Evolutionary conservation across 2,888 invertebrate genomes (phyloP).

Genomic region (Eupsilia transversa): DNA sequence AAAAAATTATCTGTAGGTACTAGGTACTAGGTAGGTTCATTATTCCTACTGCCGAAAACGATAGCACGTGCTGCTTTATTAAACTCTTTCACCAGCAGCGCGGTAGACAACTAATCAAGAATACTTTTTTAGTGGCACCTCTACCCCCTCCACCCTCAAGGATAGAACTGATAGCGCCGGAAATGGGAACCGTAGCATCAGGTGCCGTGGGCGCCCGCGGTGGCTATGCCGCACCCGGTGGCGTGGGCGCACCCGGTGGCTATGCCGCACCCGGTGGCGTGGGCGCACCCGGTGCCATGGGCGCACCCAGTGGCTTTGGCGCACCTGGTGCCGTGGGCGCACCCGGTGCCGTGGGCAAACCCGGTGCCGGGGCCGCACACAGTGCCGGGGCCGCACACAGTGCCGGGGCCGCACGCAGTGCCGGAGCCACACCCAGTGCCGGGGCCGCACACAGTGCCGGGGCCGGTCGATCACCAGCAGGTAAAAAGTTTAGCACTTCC

Average conservation of each 20-base stretch:
- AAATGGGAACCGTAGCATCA: too few relatives aligned
- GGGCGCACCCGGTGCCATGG: background rate
- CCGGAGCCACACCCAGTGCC: background rate
- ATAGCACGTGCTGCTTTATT: background rate
- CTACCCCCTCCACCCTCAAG: background rate
- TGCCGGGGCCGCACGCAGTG: background rate
- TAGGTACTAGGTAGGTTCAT: too few relatives aligned
- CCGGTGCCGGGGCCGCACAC: too few relatives aligned
- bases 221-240: too few relatives aligned
- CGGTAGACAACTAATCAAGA: background rate
- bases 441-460: background rate
- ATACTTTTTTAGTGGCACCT: conserved; percentile 24
- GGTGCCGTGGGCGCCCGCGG: too few relatives aligned
- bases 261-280: rapidly evolving
- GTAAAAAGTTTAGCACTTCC: background rate
- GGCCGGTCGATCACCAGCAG: background rate
- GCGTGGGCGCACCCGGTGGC: background rate
- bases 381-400: too few relatives aligned
- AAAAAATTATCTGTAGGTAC: too few relatives aligned
- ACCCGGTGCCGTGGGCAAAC: background rate
- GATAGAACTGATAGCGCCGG: background rate
- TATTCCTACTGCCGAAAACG: background rate
- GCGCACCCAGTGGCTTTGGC: background rate
- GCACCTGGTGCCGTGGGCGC: too few relatives aligned
- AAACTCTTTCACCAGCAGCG: background rate